Evolutionary conservation across 2,888 invertebrate genomes (phyloP), one percentile per base, ranked within the genome.

Genomic region (Drosophila testacea): DNA sequence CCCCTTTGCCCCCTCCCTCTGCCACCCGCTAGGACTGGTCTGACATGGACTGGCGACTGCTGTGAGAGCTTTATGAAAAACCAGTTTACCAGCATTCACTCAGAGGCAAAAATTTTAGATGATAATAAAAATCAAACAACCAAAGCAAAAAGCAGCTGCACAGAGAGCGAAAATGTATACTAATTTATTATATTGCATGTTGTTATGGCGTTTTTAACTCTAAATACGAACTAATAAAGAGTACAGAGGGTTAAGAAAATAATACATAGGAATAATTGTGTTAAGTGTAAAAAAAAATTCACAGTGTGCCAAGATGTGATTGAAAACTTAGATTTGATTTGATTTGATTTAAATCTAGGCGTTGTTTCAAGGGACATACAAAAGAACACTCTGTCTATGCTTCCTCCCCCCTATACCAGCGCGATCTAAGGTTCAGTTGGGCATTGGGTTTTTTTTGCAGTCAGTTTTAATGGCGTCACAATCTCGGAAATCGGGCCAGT

Each of bases 11-110:
- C 22, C 32, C 27, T 39, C 32, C 11, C 28, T 44, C 62, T 39
- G 48, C 55, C 79, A 63, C 60, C 62, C 50, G 28, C 38, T 56
- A 55, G 44, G 42, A 36, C 44, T 55, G 44, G 55, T 22, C 52
- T 28, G 47, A 16, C 63, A 28, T 52, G 51, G 59, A 38, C 46
- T 47, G 56, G 52, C 60, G 55, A 67, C 68, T 60, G 64, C 74
- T 69, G 74, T 63, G 69, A 70, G 83, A 70, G 83, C 85, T 77
- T 85, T 79, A 83, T 84, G 82, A 70, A 83, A 87, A 89, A 85
- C 85, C 74, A 73, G 84, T 85, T 84, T 84, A 36, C 62, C 69
- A 78, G 75, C 76, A 79, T 74, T 77, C 69, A 79, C 75, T 77
- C 73, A 69, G 54, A 57, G 74, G 64, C 80, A 70, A 67, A 76